Evolutionary conservation across 92 coral and sea anemone species (phyloP), one percentile per base, ranked within the genome.

Genomic region (Montipora capitata): DNA sequence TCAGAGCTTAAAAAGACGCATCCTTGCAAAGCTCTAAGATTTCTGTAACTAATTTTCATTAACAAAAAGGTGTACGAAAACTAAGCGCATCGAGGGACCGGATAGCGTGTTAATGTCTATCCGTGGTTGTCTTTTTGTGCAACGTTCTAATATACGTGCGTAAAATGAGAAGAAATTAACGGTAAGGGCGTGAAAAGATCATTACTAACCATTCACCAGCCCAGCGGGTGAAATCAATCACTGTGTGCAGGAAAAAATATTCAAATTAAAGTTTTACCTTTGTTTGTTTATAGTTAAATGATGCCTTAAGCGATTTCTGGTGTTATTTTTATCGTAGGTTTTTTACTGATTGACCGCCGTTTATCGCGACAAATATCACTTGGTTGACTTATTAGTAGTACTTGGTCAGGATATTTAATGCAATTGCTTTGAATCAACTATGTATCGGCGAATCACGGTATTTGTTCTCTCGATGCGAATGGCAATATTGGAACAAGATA

Each of bases 341-440:
- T 42, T 2, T 17, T 10, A 45, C 20, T 15, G 18, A 2, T 18
- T 18, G 20, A 51, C 76, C 1, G 52, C 35, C 62, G 18, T 66
- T 79, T 35, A 79, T 79, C 69, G 7, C 40, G 56, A 77, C 40
- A 41, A 77, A 18, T 18, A 77, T 77, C 48, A 3, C 7, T 35
- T 7, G 42, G 20, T 49, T n/a, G n/a, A n/a, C n/a, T n/a, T n/a
- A n/a, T n/a, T n/a, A n/a, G n/a, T n/a, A n/a, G n/a, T n/a, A n/a
- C n/a, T n/a, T 7, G 42, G 20, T 49, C 74, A 66, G 64, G 84
- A 20, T 64, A 65, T 65, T 48, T 16, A 65, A 78, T 18, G 15
- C 12, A 54, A 42, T 20, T 44, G 61, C 72, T 78, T 16, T 4
- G 3, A 27, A 39, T 66, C 58, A 70, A 77, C 59, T 77, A 18